These are phyloP conservation scores for Dallia pectoralis DNA, from an alignment of 2,797 vertebrate genomes.

Conservation along the genomic window DNA sequence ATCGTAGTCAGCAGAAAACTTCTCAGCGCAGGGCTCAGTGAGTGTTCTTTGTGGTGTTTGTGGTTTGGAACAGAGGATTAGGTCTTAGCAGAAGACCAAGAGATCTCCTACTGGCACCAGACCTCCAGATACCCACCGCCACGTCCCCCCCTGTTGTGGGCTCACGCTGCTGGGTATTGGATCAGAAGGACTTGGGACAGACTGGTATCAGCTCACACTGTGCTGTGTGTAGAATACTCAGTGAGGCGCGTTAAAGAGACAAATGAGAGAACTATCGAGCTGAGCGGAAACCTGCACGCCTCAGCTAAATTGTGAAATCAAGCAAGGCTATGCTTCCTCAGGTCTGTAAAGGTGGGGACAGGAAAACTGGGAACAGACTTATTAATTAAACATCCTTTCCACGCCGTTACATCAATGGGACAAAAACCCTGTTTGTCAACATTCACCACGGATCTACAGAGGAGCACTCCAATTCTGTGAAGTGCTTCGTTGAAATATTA, in stretches of 20 bases:
- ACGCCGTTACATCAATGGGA: constrained; percentile 17
- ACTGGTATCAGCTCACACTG: constrained; percentile 7
- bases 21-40: constrained; percentile 16
- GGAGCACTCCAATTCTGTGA: constrained; percentile 23
- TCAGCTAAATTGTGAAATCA: constrained; percentile 9
- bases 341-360: constrained; percentile 7
- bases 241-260: background rate
- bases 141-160: background rate
- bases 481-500: constrained; percentile 24
- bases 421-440: constrained; percentile 8
- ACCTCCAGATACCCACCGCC: background rate
- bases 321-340: background rate
- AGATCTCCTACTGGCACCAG: background rate
- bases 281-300: background rate
- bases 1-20: constrained; percentile 57
- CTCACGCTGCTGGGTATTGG: background rate
- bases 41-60: background rate
- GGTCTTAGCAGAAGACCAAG: background rate
- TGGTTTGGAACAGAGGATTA: background rate
- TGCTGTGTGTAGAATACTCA: constrained; percentile 4
- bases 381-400: constrained; percentile 30
- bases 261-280: background rate
- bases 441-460: background rate
- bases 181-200: background rate
- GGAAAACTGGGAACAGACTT: constrained; percentile 12